phyloP scores from a whole-genome alignment of 2,888 invertebrate genomes.

The Apamea monoglypha region DNA sequence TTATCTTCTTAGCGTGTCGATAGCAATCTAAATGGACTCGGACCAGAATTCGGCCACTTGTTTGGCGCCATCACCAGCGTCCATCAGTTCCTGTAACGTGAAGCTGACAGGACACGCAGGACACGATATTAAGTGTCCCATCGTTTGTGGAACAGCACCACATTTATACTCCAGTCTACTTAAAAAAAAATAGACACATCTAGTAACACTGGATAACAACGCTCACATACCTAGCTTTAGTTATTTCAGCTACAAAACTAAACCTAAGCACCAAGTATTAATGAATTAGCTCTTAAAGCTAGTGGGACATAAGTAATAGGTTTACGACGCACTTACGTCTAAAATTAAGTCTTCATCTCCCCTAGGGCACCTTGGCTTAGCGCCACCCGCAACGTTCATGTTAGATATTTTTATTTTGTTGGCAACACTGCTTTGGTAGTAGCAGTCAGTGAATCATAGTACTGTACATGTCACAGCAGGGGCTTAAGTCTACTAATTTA shows the following conservation, averaged over 20 bases:
- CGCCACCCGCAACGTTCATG: conserved; percentile 46
- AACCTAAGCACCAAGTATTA: conserved; percentile 24
- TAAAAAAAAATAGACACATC: too few relatives aligned
- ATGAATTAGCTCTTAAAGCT: conserved; percentile 44
- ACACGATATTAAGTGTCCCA: too few relatives aligned
- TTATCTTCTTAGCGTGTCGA: too few relatives aligned
- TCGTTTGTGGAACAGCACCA: too few relatives aligned
- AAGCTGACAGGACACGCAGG: too few relatives aligned
- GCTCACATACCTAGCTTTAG: background rate
- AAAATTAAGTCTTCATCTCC: conserved; percentile 56
- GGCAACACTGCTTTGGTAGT: conserved; percentile 16
- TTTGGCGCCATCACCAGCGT: too few relatives aligned
- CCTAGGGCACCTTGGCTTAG: conserved; percentile 46
- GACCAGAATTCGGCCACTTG: too few relatives aligned
- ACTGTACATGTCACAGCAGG: background rate
- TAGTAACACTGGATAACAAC: background rate
- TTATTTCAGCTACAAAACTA: conserved; percentile 1
- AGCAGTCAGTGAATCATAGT: background rate
- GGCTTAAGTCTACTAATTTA: background rate
- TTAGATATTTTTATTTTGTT: conserved; percentile 50
- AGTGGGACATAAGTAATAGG: conserved; percentile 51
- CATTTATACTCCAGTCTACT: too few relatives aligned
- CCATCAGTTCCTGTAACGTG: too few relatives aligned
- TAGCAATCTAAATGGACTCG: too few relatives aligned
- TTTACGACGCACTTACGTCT: conserved; percentile 53